Percentiles rank a stretch among this genome's conserved stretches.
Conservation (phyloP, 2,113 vertebrate genomes). For the Carassius auratus region DNA sequence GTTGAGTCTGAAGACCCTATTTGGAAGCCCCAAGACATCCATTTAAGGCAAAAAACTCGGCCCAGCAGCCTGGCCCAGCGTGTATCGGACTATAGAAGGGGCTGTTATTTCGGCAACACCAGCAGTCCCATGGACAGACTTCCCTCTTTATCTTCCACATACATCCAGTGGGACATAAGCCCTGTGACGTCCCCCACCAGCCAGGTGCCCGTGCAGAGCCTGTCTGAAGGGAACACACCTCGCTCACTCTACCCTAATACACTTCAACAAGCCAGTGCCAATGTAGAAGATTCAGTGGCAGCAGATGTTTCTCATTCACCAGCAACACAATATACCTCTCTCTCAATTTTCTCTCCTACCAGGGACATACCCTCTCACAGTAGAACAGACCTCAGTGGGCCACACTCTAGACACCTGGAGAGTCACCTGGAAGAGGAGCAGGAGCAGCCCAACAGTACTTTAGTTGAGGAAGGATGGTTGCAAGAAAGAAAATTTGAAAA, state of each 20-base stretch:
- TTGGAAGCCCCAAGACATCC: conserved; percentile 76
- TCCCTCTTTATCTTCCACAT: conserved; percentile 51
- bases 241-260: conserved; percentile 46
- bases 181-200: conserved; percentile 73
- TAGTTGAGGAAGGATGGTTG: conserved; percentile 56
- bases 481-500: conserved; percentile 45
- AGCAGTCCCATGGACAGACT: conserved; percentile 76
- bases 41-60: conserved; percentile 68
- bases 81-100: conserved; percentile 72
- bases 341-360: conserved; percentile 64
- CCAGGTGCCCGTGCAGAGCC: conserved; percentile 67
- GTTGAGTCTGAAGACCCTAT: conserved; percentile 66
- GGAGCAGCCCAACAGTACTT: conserved; percentile 58
- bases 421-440: conserved; percentile 37
- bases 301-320: conserved; percentile 62
- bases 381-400: conserved; percentile 50
- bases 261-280: conserved; percentile 19
- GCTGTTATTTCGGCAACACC: conserved; percentile 78
- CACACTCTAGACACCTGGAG: conserved; percentile 54
- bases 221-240: conserved; percentile 50
- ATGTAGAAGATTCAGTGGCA: conserved; percentile 56
- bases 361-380: conserved; percentile 51
- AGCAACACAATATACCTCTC: conserved; percentile 70
- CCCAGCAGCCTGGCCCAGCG: conserved; percentile 65
- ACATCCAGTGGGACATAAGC: conserved; percentile 79